Evolutionary conservation across 2,888 invertebrate species (phyloP), one percentile per base, ranked within the genome.

Genomic region (Melieria omissa): DNA sequence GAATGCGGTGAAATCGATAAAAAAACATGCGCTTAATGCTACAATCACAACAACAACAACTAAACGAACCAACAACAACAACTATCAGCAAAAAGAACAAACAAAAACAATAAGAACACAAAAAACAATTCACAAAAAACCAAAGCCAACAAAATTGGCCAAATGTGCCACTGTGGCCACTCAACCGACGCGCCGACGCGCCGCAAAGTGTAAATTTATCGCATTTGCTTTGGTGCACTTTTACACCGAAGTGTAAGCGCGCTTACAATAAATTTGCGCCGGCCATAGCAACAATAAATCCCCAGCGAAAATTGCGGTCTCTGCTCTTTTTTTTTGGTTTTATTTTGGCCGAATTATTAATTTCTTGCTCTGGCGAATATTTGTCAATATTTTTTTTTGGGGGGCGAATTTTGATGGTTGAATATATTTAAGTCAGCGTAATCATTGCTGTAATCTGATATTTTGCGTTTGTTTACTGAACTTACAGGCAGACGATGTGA

Each of bases 181-280:
- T 29, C 29, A 29, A 29, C 29, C 29, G 29, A 29, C 29, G 29
- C 29, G 16, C 52, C 10, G 52, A n/a, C 14, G 52, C 12, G 12
- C 12, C 14, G 52, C 47, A 64, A 64, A 41, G 64, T 64, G 64
- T 41, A 64, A 64, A 64, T 52, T 64, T 52, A 64, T 52, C 44
- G 44, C 44, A 61, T 9, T 29, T 29, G 29, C 29, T 29, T 29
- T 29, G 29, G 29, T 41, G 47, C 61, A 41, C 5, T 44, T 12
- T 12, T 12, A 12, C 14, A 42, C 12, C 44, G 12, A 44, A 29
- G 29, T 42, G 44, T 44, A 61, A 44, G 7, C 12, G 44, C 41
- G 12, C 4, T n/a, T 14, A 44, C 44, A 61, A 44, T 44, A 41
- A 61, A 12, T 61, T 29, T 29, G 29, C 12, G 12, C 12, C 12